Conservation (phyloP, 2,888 invertebrate genomes). For the Pogonocherus hispidulus region DNA sequence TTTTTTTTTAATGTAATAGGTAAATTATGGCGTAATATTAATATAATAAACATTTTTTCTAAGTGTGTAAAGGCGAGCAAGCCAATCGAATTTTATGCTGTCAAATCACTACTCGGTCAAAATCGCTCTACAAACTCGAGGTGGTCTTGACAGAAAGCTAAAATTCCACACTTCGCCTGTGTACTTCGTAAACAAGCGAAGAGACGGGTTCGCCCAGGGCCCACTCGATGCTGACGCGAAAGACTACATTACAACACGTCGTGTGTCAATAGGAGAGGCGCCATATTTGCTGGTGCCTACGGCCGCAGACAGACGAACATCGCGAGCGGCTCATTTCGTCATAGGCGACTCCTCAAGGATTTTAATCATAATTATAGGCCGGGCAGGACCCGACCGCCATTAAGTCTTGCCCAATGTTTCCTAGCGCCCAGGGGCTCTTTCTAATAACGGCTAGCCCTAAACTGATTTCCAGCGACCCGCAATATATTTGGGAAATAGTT, state of each 20-base stretch:
- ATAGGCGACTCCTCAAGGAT: slow-evolving; percentile 41
- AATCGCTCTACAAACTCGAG: not conserved
- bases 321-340: slow-evolving; percentile 37
- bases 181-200: not conserved
- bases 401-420: slow-evolving; percentile 39
- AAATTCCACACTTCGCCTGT: slow-evolving; percentile 2
- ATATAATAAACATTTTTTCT: too few species aligned
- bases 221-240: not conserved
- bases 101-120: not conserved
- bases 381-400: slow-evolving; percentile 31
- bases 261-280: slow-evolving; percentile 56
- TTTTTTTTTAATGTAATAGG: too few species aligned
- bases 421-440: not conserved
- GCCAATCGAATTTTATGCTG: not conserved
- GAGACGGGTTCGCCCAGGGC: not conserved
- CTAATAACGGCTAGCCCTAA: not conserved
- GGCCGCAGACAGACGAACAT: slow-evolving; percentile 49
- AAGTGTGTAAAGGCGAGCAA: too few species aligned
- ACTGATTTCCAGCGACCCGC: not conserved
- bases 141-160: not conserved
- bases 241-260: slow-evolving; percentile 3
- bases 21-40: too few species aligned
- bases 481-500: not conserved
- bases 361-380: slow-evolving; percentile 42
- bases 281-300: slow-evolving; percentile 53